Evolutionary conservation across 2,797 vertebrate genomes (phyloP), one percentile per base, ranked within the genome.

Genomic region (Chaetophractus vellerosus): DNA sequence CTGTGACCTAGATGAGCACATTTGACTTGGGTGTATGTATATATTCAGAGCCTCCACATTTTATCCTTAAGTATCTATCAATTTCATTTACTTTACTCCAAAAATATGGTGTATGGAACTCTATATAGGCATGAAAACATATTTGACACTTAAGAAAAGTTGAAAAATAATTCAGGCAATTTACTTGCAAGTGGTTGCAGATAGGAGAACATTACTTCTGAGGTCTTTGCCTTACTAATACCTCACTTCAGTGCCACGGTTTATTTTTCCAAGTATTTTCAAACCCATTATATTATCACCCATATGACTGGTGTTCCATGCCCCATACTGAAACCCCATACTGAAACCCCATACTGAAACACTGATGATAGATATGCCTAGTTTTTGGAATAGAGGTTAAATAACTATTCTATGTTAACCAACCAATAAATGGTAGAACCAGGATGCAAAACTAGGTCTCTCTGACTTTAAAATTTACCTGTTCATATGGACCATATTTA

Each of bases 241-340:
- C 6, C 63, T 82, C 31, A 61, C 21, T 33, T 86, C 50, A 55
- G 36, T n/a, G 10, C 52, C 69, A 55, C 45, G 21, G 4, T 85
- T 78, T 88, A 64, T 92, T 91, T 87, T 90, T n/a, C 21, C 21
- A 63, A 66, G 10, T 52, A 7, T 66, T 64, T 93, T 66, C 75
- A 26, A n/a, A 41, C 23, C 48, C 33, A 1, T 68, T 64, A 36
- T 33, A 0, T 68, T 71, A 36, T 50, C 59, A 71, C 45, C 9
- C n/a, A 2, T 36, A 2, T 33, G 36, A 31, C 19, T 68, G 31
- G 41, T 79, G 24, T 71, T 33, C 38, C 18, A 9, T 74, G n/a
- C 24, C 24, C 33, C 14, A 8, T 16, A 11, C 36, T 68, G 19
- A 63, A 48, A 76, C n/a, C n/a, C n/a, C n/a, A n/a, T n/a, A n/a